phyloP scores from a whole-genome alignment of 2,113 vertebrate species.

The Plestiodon gilberti region DNA sequence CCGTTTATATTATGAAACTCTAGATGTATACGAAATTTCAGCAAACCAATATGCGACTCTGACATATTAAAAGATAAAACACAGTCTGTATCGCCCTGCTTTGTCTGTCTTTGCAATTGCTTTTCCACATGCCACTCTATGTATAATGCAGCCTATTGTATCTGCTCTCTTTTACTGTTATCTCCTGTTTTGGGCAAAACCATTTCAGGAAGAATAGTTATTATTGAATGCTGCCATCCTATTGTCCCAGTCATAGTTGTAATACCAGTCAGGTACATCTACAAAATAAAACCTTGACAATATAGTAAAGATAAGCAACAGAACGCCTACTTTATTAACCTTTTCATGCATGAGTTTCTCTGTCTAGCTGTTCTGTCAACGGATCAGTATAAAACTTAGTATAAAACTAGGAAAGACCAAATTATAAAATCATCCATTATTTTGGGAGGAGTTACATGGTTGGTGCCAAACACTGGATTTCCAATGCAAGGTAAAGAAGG shows the following conservation, averaged over 20 bases:
- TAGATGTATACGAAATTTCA: constrained; percentile 10
- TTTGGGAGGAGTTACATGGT: background rate
- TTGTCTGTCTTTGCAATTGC: constrained; percentile 1
- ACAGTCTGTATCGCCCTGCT: background rate
- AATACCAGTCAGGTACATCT: background rate
- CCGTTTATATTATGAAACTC: background rate
- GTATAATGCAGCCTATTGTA: background rate
- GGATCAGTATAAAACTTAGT: background rate
- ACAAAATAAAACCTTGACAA: constrained; percentile 2
- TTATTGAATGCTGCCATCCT: constrained; percentile 16
- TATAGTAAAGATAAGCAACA: background rate
- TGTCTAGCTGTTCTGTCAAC: background rate
- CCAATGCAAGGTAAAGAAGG: background rate
- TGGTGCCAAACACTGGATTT: background rate
- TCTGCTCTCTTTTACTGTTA: background rate
- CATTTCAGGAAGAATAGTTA: background rate
- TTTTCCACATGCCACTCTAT: constrained; percentile 1
- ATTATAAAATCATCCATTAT: background rate
- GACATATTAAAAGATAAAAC: background rate
- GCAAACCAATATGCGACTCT: background rate
- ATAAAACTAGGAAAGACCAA: constrained; percentile 17
- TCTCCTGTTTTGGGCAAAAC: constrained; percentile 26
- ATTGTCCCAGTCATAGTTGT: background rate
- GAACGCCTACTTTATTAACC: background rate
- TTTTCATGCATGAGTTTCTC: background rate